Base-by-base conservation (phyloP, 2,113 vertebrate genomes). In the Brachyhypopomus gauderio region DNA sequence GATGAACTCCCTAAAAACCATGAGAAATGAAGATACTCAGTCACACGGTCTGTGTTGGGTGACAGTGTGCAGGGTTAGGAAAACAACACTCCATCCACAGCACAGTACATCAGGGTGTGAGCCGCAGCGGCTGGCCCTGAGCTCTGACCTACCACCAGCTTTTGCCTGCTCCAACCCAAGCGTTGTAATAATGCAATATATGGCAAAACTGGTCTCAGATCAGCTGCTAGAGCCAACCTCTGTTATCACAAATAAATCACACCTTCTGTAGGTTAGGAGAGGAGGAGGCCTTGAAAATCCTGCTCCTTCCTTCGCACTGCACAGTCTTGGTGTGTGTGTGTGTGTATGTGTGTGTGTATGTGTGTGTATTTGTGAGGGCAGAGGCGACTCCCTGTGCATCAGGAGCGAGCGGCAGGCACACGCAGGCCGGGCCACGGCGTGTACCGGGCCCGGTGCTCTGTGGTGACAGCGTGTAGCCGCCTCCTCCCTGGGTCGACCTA, bases 401-500 rank as follows among this genome's bases (percentile, higher is more conserved):
- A 86, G 91, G 89, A 92, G 90, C 85, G 83, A 73, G 75, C 45
- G 74, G 82, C 63, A 81, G 75, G 77, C 84, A 89, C 88, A 93
- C 92, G 93, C 92, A 93, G 91, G 91, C 83, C 89, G 91, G 93
- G 94, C 93, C 93, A 93, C 93, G 92, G 92, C 91, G 91, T 94
- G 92, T 91, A 92, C 91, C 93, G 94, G 93, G 90, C 93, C 93
- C 93, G 90, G 92, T 91, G 91, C 91, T 92, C 90, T 92, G 93
- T 86, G 85, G 93, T 90, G 94, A 93, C 92, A 91, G 93, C 90
- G 87, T 89, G 85, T 89, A 88, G 89, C 86, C 87, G 85, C 89
- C 87, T 93, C 93, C 89, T 93, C 93, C 93, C 77, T 85, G 88
- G 92, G 90, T 88, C 91, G 91, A 91, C 95, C 94, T 96, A 96